These are phyloP conservation scores for Sylvilagus floridanus DNA, from an alignment of 2,797 vertebrate species.

Conservation along the genomic window DNA sequence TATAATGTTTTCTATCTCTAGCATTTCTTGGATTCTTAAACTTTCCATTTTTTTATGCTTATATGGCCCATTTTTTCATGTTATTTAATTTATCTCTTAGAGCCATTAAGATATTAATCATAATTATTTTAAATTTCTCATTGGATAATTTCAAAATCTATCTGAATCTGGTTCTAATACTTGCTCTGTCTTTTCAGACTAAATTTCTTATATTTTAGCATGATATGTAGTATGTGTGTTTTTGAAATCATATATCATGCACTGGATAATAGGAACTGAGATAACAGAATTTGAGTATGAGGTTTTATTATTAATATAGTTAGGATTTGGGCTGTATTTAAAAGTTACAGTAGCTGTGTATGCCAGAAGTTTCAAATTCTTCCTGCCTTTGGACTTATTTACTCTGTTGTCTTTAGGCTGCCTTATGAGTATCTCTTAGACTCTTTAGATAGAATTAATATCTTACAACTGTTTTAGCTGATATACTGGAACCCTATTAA, in stretches of 20 bases:
- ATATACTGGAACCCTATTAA: background rate
- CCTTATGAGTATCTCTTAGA: background rate
- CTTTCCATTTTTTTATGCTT: too few species aligned
- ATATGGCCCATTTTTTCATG: background rate
- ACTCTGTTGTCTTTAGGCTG: background rate
- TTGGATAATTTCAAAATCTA: constrained; percentile 1
- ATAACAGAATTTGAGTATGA: background rate
- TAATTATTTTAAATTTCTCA: background rate
- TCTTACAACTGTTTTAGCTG: background rate
- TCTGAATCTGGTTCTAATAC: too few species aligned
- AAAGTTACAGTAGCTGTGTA: background rate
- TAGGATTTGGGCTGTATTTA: background rate
- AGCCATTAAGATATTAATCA: background rate
- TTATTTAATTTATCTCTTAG: background rate
- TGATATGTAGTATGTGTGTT: background rate
- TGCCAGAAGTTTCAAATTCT: background rate
- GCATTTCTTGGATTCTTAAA: too few species aligned
- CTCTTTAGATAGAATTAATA: background rate
- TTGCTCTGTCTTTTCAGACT: background rate
- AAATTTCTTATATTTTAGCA: background rate
- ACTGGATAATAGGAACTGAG: background rate
- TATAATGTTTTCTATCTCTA: background rate
- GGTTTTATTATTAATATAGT: background rate
- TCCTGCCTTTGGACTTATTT: background rate
- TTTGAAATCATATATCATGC: background rate